These are phyloP conservation scores for Sebastes umbrosus DNA, from an alignment of 2,797 vertebrate species.

Conservation along the genomic window DNA sequence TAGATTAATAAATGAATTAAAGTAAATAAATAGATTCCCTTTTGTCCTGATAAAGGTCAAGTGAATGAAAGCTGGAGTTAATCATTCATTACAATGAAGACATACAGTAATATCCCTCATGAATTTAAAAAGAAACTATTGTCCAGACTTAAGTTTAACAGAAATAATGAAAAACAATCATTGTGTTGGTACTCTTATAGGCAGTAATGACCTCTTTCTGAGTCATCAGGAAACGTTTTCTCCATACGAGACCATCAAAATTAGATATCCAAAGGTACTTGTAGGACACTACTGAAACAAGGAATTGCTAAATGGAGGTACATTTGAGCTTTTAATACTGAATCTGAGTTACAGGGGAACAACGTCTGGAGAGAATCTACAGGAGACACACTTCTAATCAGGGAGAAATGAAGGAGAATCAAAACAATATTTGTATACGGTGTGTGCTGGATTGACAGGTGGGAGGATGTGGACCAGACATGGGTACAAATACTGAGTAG, in stretches of 20 bases:
- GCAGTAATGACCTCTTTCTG: not conserved
- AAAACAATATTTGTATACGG: not conserved
- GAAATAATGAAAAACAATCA: not conserved
- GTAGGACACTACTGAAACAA: not conserved
- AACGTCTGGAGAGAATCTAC: not conserved
- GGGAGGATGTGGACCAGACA: slow-evolving; percentile 2
- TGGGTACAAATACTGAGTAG: slow-evolving; percentile 42
- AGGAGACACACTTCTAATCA: not conserved
- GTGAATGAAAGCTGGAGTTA: not conserved
- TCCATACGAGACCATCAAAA: not conserved
- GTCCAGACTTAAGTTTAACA: not conserved
- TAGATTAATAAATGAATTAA: not conserved
- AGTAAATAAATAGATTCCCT: not conserved
- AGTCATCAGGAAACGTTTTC: not conserved
- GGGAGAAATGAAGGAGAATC: not conserved
- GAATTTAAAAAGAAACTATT: not conserved
- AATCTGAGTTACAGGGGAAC: not conserved
- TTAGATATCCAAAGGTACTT: not conserved
- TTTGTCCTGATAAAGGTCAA: not conserved
- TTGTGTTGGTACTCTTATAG: not conserved
- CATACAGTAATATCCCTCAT: not conserved
- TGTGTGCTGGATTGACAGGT: not conserved
- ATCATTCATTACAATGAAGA: not conserved
- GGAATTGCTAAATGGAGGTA: not conserved
- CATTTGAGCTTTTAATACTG: not conserved